Evolutionary conservation across 2,888 invertebrate genomes (phyloP).

Genomic region (Platycnemis pennipes): DNA sequence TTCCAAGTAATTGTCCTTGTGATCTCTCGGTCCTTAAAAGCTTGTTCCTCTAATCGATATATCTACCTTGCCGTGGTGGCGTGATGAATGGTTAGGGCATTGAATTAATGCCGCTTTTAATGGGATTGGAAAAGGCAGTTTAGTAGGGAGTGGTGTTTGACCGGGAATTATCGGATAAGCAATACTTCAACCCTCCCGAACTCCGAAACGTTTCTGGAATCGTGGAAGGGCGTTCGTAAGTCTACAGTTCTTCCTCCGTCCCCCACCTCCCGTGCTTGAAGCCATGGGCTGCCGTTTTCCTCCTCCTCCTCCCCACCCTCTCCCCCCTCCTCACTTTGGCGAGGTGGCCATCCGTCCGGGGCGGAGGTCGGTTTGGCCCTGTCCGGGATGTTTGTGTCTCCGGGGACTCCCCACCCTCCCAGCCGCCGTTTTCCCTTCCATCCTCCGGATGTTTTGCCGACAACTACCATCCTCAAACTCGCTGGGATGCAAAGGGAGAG

Average conservation of each 20-base stretch:
- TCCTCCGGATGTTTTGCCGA: conserved; percentile 60
- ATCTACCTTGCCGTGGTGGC: conserved; percentile 16
- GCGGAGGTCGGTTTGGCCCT: not conserved
- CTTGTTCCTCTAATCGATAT: conserved; percentile 43
- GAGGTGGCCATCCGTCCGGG: not conserved
- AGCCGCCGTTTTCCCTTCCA: not conserved
- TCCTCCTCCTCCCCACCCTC: not conserved
- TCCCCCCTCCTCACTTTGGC: not conserved
- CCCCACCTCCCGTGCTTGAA: not conserved
- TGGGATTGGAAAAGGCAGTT: conserved; percentile 54
- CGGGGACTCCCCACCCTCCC: not conserved
- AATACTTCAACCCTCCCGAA: conserved; percentile 30
- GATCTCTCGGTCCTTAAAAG: conserved; percentile 1
- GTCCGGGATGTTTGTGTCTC: conserved; percentile 12
- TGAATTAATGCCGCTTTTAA: conserved; percentile 48
- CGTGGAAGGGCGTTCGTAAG: not conserved
- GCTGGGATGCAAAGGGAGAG: not conserved
- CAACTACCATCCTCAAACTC: conserved; percentile 26
- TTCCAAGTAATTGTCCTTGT: conserved; percentile 8
- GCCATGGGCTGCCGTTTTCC: not conserved
- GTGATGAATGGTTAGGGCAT: conserved; percentile 47
- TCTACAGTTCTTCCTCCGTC: not conserved
- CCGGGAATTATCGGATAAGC: conserved; percentile 62
- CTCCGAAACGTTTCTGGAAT: not conserved
- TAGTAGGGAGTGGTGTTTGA: conserved; percentile 2